phyloP scores from a whole-genome alignment of 2,113 vertebrate genomes.

The Spheniscus mendiculus region DNA sequence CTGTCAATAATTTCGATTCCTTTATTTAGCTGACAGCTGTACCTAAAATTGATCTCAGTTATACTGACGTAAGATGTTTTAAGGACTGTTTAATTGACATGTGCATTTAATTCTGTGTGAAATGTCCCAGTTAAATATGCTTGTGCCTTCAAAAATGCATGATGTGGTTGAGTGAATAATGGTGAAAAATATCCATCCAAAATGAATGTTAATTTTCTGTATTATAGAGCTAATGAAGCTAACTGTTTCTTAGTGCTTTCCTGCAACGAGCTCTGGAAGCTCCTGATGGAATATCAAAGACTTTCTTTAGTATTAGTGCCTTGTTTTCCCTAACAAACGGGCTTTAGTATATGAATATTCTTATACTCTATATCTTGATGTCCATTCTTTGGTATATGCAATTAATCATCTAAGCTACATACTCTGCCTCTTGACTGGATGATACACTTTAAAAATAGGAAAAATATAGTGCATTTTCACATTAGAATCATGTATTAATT shows the following conservation, averaged over 20 bases:
- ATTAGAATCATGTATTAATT: background rate
- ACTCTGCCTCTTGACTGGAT: background rate
- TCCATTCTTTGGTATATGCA: background rate
- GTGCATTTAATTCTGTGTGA: constrained; percentile 7
- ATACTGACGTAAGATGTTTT: background rate
- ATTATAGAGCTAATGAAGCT: background rate
- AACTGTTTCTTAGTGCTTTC: background rate
- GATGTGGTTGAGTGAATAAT: background rate
- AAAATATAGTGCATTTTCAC: background rate
- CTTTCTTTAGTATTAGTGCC: background rate
- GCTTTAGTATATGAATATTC: background rate
- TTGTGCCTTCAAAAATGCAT: background rate
- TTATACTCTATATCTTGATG: background rate
- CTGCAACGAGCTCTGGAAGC: background rate
- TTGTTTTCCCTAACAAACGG: background rate
- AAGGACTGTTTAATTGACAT: background rate
- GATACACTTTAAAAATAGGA: background rate
- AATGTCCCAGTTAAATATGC: background rate
- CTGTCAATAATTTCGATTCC: constrained; percentile 9
- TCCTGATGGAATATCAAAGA: background rate
- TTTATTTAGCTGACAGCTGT: constrained; percentile 8
- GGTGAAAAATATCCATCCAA: background rate
- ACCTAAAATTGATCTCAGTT: background rate
- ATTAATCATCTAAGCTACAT: background rate
- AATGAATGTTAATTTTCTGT: background rate